Conservation (phyloP, 2,113 vertebrate species). For the rabbit (Oryctolagus cuniculus) region DNA sequence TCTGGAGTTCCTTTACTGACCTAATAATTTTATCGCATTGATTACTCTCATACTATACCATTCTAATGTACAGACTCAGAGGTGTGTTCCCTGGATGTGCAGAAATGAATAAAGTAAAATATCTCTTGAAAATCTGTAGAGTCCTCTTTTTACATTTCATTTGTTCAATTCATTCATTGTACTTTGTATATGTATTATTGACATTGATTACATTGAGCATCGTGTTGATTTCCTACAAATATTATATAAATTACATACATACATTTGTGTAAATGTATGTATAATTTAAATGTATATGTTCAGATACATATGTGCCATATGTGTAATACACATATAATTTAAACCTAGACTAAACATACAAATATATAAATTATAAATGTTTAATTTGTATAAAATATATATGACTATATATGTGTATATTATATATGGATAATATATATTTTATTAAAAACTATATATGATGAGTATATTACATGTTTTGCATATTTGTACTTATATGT, state of each 20-base stretch:
- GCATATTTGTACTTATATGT: neutral
- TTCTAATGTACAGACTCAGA: neutral
- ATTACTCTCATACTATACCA: neutral
- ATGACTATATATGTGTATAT: too few relatives aligned
- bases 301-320: too few relatives aligned
- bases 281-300: neutral
- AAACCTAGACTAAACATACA: neutral
- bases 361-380: neutral
- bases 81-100: neutral
- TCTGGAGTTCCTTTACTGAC: constrained; percentile 18
- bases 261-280: neutral
- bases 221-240: neutral
- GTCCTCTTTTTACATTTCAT: neutral
- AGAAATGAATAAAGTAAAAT: neutral
- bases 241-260: too few relatives aligned
- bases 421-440: too few relatives aligned
- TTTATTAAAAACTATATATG: too few relatives aligned
- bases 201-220: neutral
- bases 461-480: too few relatives aligned
- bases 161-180: neutral
- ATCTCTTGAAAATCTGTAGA: neutral
- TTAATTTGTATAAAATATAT: too few relatives aligned
- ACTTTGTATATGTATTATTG: neutral
- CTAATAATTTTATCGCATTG: neutral
- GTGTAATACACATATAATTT: too few relatives aligned